A percentile compares a stretch with the other conserved stretches of the same genome.
phyloP scores from a whole-genome alignment of 1,140 invertebrate species.

The Macrobrachium nipponense region DNA sequence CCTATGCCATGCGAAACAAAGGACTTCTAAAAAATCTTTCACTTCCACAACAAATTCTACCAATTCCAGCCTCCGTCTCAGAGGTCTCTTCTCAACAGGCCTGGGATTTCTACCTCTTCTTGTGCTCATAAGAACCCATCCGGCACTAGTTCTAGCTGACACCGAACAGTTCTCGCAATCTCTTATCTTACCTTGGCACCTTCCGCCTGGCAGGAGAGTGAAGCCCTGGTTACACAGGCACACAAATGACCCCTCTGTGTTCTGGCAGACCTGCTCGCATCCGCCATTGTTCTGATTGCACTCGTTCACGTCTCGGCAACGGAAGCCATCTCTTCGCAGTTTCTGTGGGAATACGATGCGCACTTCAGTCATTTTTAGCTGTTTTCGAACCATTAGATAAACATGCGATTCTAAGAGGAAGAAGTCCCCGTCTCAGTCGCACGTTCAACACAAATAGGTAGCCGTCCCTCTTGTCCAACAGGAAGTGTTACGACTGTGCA shows the following conservation, averaged over 20 bases:
- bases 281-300: constrained; percentile 72
- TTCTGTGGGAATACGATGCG: constrained; percentile 18
- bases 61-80: too few relatives aligned
- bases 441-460: too few relatives aligned
- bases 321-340: constrained; percentile 66
- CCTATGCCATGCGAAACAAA: too few relatives aligned
- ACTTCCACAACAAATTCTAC: too few relatives aligned
- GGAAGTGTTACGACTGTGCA: too few relatives aligned
- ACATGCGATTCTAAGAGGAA: not conserved
- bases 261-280: constrained; percentile 72
- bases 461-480: too few relatives aligned
- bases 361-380: not conserved
- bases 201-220: constrained; percentile 67
- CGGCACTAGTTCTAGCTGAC: not conserved
- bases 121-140: not conserved
- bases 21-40: too few relatives aligned
- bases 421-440: too few relatives aligned
- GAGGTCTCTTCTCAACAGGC: too few relatives aligned
- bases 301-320: constrained; percentile 75
- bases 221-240: constrained; percentile 69
- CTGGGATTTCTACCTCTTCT: not conserved
- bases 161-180: not conserved
- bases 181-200: constrained; percentile 41
- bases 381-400: not conserved
- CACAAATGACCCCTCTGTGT: constrained; percentile 71